Evolutionary conservation across 1,140 invertebrate genomes (phyloP).

Genomic region (Vanessa tameamea): DNA sequence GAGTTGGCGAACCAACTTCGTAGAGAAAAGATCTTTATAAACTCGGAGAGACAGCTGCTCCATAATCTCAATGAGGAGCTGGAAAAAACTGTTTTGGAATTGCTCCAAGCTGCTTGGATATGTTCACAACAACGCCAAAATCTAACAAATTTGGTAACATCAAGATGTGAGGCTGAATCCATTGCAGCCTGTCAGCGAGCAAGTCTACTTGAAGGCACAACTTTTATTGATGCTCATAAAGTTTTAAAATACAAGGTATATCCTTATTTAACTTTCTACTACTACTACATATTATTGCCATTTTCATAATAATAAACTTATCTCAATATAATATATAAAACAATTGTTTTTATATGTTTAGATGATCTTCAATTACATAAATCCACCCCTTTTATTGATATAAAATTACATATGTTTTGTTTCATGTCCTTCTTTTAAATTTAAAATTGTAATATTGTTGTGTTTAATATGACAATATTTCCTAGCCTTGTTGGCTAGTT

Average conservation of each 20-base stretch:
- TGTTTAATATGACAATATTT: no score
- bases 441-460: no score
- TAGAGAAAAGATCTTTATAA: slow-evolving; percentile 77
- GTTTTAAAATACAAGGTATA: slow-evolving; percentile 88
- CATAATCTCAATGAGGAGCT: slow-evolving; percentile 77
- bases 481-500: no score
- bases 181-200: slow-evolving; percentile 88
- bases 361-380: neutral
- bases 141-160: slow-evolving; percentile 89
- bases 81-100: slow-evolving; percentile 69
- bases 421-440: no score
- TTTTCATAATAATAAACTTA: neutral
- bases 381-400: slow-evolving; percentile 5
- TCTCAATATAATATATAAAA: neutral
- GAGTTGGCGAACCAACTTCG: slow-evolving; percentile 75
- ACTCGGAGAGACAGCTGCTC: slow-evolving; percentile 74
- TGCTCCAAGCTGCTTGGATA: slow-evolving; percentile 91
- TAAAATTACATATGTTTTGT: neutral
- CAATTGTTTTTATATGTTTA: neutral
- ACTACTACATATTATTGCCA: neutral
- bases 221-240: slow-evolving; percentile 94
- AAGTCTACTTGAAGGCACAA: slow-evolving; percentile 88
- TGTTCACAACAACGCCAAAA: slow-evolving; percentile 93
- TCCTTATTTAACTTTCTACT: slow-evolving; percentile 21
- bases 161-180: slow-evolving; percentile 87